Evolutionary conservation across 2,888 invertebrate genomes (phyloP).

Genomic region (Cephus spinipes): DNA sequence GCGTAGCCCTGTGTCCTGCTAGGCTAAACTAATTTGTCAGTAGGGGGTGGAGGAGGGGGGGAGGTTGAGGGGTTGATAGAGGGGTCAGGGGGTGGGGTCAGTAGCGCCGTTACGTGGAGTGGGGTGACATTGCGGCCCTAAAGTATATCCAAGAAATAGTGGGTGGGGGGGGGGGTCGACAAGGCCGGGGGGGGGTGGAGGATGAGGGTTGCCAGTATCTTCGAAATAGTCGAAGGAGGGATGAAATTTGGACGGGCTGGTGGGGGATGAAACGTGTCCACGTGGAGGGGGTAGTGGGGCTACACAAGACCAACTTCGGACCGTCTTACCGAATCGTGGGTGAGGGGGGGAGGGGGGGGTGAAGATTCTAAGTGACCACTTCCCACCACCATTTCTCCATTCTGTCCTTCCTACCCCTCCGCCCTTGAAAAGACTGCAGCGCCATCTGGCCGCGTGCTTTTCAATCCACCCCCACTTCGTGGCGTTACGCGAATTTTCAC

Average conservation of each 20-base stretch:
- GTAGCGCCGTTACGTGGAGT: slow-evolving; percentile 34
- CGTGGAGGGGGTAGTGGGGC: neutral
- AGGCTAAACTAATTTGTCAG: slow-evolving; percentile 52
- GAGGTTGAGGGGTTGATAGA: too few species aligned
- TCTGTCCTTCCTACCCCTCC: slow-evolving; percentile 8
- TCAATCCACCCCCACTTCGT: slow-evolving; percentile 13
- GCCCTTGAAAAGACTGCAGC: slow-evolving; percentile 6
- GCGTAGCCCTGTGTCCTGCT: slow-evolving; percentile 28
- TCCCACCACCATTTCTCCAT: slow-evolving; percentile 30
- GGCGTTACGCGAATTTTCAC: neutral
- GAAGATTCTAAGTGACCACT: slow-evolving; percentile 50
- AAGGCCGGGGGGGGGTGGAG: slow-evolving; percentile 21
- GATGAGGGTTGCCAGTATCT: slow-evolving; percentile 7
- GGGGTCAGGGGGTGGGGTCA: slow-evolving; percentile 16
- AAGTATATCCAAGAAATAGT: neutral
- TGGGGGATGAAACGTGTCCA: neutral
- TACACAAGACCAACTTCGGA: neutral
- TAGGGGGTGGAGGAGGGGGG: neutral
- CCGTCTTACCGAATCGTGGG: neutral
- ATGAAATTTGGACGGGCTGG: slow-evolving; percentile 4
- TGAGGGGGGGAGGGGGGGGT: neutral
- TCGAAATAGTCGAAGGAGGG: slow-evolving; percentile 1
- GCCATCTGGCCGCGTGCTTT: slow-evolving; percentile 10
- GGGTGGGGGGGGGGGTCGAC: slow-evolving; percentile 17
- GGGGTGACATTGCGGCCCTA: slow-evolving; percentile 33